phyloP scores from a whole-genome alignment of 2,797 vertebrate genomes.

The Falco biarmicus region DNA sequence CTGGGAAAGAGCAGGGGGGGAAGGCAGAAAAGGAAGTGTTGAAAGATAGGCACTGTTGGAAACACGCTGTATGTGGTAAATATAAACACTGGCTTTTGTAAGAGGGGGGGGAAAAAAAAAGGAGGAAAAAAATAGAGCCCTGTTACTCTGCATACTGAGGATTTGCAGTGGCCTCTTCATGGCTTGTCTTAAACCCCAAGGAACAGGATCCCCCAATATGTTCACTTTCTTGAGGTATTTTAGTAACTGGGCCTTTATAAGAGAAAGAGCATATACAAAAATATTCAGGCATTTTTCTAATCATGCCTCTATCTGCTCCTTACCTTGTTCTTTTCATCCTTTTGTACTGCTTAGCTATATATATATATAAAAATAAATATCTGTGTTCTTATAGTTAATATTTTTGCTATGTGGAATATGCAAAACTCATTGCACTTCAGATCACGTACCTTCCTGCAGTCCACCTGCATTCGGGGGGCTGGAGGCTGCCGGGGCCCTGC shows the following conservation, averaged over 20 bases:
- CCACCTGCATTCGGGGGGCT: accelerated
- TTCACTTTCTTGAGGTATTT: background rate
- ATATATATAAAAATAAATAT: background rate
- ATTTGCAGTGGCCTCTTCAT: background rate
- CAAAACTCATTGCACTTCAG: background rate
- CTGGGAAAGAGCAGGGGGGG: too few relatives aligned
- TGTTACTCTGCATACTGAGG: accelerated
- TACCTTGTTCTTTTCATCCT: background rate
- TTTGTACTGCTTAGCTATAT: background rate
- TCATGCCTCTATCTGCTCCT: background rate
- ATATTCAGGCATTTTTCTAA: background rate
- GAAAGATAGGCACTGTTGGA: background rate
- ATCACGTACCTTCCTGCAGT: accelerated
- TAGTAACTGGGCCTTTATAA: background rate
- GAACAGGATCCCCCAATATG: background rate
- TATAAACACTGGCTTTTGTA: background rate
- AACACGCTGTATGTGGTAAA: accelerated
- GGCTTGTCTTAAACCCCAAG: background rate
- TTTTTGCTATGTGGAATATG: background rate
- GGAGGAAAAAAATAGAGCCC: background rate
- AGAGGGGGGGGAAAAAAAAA: accelerated
- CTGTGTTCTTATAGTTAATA: background rate
- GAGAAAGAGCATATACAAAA: background rate
- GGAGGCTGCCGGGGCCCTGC: accelerated
- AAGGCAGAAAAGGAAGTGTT: background rate